phyloP scores from a whole-genome alignment of 1,140 invertebrate genomes.

The Chlorops oryzae region DNA sequence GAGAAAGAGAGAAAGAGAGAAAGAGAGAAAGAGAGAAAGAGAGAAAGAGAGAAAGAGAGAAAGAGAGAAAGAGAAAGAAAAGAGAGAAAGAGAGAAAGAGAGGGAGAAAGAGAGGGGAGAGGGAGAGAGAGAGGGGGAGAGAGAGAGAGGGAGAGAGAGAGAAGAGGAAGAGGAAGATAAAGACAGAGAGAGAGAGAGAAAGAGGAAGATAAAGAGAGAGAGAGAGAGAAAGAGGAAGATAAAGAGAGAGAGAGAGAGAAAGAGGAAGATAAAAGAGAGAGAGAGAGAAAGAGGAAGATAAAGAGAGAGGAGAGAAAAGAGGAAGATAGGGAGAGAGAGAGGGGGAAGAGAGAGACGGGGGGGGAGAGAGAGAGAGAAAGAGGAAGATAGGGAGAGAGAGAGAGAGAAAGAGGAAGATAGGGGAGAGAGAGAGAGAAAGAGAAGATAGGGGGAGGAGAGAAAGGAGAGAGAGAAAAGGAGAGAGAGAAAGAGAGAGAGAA shows the following conservation, averaged over 20 bases:
- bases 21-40: neutral
- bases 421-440: neutral
- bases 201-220: neutral
- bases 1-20: neutral
- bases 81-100: neutral
- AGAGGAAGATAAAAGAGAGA: neutral
- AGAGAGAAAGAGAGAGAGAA: neutral
- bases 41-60: neutral
- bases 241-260: neutral
- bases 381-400: neutral
- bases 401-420: neutral
- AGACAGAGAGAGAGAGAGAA: neutral
- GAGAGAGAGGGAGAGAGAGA: neutral
- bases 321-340: neutral
- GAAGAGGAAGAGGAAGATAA: neutral
- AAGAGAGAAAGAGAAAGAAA: neutral
- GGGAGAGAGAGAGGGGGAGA: neutral
- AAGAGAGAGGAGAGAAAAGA: neutral
- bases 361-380: neutral
- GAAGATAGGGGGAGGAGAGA: neutral
- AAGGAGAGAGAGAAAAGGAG: neutral
- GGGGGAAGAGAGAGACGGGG: neutral
- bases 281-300: neutral
- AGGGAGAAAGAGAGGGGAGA: neutral
- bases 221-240: neutral